Base-by-base conservation (phyloP, 2,113 vertebrate species). In the Chaetodon trifascialis region DNA sequence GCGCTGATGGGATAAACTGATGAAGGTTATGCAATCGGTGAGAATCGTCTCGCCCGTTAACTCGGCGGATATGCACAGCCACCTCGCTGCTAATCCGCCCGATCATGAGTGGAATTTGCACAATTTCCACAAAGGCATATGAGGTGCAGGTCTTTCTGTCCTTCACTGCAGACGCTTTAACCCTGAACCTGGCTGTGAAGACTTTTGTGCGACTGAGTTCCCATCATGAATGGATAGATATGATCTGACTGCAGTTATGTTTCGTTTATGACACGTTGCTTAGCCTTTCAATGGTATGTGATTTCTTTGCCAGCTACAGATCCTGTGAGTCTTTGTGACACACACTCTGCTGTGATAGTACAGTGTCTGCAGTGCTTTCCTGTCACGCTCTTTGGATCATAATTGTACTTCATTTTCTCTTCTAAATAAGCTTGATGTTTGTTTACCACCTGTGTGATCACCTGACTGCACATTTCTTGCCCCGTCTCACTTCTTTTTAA, bases 41-140 rank as follows among this genome's bases (percentile, higher is more conserved):
- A 51, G 40, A 40, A 38, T 14, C 9, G 5, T 71, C 11, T 47
- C 8, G 38, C 51, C 19, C 7, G 1, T 30, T 6, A 55, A 23
- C 16, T 64, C 16, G 2, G 4, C 0, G 9, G 64, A 69, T 55
- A 16, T 11, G 55, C 49, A 21, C 40, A 17, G 5, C 7, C 67
- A 66, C 34, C 6, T 58, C 7, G 14, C 58, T 58, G 71, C 23
- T 42, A 79, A 64, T 80, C 64, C 55, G 34, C 62, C 51, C n/a
- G n/a, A 56, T 79, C 58, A 51, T 49, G 64, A 56, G 47, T 12
- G 25, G 21, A 49, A 73, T 54, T 58, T 59, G 19, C 47, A 60
- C 21, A 16, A 30, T 42, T 62, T 62, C 42, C 30, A 47, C 56
- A 40, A 12, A 63, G n/a, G 11, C 38, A 30, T 55, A 38, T 64